Percentiles rank a stretch among this genome's conserved stretches.
Conservation (phyloP, 2,888 invertebrate species). For the Campoplex capitator region DNA sequence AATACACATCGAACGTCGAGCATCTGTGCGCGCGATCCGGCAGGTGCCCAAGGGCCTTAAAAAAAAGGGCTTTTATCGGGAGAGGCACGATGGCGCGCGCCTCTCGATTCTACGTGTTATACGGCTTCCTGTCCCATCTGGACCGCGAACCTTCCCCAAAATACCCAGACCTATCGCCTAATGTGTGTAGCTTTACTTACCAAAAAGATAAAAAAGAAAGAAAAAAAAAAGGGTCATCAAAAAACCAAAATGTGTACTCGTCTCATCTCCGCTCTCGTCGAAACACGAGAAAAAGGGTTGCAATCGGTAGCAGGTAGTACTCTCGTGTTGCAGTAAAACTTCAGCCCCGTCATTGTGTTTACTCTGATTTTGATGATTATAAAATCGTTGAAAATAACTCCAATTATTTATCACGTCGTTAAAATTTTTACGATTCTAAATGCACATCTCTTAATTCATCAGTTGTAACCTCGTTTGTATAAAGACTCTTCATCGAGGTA, state of each 20-base stretch:
- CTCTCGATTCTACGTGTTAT: slow-evolving; percentile 69
- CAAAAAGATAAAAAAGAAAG: too few relatives aligned
- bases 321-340: background rate
- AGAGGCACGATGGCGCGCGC: slow-evolving; percentile 60
- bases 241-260: slow-evolving; percentile 43
- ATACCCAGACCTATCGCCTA: slow-evolving; percentile 59
- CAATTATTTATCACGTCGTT: background rate
- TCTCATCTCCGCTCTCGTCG: slow-evolving; percentile 35
- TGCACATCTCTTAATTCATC: background rate
- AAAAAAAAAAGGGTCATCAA: slow-evolving; percentile 29
- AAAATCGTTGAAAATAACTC: background rate
- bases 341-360: background rate
- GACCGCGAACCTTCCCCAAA: slow-evolving; percentile 70
- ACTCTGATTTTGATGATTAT: background rate
- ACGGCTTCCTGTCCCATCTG: slow-evolving; percentile 76
- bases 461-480: background rate
- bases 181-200: slow-evolving; percentile 54
- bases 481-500: background rate
- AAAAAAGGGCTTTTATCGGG: slow-evolving; percentile 78
- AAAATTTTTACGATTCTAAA: slow-evolving; percentile 5
- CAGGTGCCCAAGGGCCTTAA: slow-evolving; percentile 80
- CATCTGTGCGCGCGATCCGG: slow-evolving; percentile 77
- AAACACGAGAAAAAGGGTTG: slow-evolving; percentile 50
- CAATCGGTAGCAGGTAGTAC: slow-evolving; percentile 46
- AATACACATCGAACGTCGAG: slow-evolving; percentile 71